These are phyloP conservation scores for Xanthia togata DNA, from an alignment of 2,888 invertebrate genomes.

Conservation along the genomic window DNA sequence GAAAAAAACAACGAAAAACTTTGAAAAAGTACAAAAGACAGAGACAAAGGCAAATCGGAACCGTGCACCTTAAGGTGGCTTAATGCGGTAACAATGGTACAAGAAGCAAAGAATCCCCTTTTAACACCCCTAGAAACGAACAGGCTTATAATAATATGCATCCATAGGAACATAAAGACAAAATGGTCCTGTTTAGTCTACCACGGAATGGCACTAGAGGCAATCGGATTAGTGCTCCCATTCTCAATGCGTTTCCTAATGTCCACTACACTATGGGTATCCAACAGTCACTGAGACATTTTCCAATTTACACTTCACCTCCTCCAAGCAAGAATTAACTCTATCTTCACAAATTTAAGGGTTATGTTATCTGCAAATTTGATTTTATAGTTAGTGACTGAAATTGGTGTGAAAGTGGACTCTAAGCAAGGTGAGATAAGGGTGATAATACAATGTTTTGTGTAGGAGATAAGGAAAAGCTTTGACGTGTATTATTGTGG, in stretches of 20 bases:
- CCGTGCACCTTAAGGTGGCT: not conserved
- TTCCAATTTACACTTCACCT: constrained; percentile 2
- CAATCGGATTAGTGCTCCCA: constrained; percentile 58
- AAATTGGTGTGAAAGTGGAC: constrained; percentile 20
- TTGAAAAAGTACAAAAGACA: too few species aligned
- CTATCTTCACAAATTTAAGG: fast-evolving
- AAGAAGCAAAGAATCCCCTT: not conserved
- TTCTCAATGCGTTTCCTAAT: constrained; percentile 53
- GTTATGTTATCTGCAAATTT: constrained; percentile 3
- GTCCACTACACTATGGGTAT: constrained; percentile 57
- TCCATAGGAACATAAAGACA: not conserved
- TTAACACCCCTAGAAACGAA: not conserved
- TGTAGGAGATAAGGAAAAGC: constrained; percentile 12
- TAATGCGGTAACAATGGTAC: not conserved
- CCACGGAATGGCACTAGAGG: constrained; percentile 23
- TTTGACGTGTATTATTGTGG: constrained; percentile 36
- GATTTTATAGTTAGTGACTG: not conserved
- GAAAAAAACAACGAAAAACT: too few species aligned
- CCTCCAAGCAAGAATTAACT: not conserved
- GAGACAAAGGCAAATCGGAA: too few species aligned
- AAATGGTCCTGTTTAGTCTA: constrained; percentile 16
- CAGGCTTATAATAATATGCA: constrained; percentile 9
- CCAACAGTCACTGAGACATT: constrained; percentile 46
- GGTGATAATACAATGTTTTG: constrained; percentile 2
- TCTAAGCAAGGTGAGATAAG: fast-evolving